phyloP scores from a whole-genome alignment of 1,140 invertebrate genomes.

The Hyphantria cunea region DNA sequence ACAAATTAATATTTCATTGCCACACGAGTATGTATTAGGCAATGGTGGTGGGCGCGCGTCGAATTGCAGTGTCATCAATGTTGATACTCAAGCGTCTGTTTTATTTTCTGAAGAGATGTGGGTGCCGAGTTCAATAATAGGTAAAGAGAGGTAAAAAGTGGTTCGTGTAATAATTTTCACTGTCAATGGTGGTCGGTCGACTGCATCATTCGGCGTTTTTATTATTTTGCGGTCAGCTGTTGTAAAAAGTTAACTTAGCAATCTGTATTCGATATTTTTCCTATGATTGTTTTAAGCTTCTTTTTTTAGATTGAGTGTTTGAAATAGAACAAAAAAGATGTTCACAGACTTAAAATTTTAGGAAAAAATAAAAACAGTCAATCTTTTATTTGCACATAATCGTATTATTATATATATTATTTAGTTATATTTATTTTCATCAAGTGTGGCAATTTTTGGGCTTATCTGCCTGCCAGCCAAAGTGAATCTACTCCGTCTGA shows the following conservation, averaged over 20 bases:
- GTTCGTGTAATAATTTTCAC: slow-evolving; percentile 57
- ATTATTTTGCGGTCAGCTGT: slow-evolving; percentile 45
- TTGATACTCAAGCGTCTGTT: slow-evolving; percentile 6
- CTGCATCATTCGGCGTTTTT: slow-evolving; percentile 52
- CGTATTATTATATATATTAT: too few relatives aligned
- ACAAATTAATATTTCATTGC: slow-evolving; percentile 72
- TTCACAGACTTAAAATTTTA: too few relatives aligned
- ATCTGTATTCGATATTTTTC: slow-evolving; percentile 34
- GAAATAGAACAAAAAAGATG: slow-evolving; percentile 24
- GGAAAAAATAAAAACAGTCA: background rate
- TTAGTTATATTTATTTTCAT: too few relatives aligned
- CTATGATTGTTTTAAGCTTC: slow-evolving; percentile 29
- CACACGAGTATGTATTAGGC: slow-evolving; percentile 7
- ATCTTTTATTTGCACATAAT: background rate
- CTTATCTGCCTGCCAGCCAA: too few relatives aligned
- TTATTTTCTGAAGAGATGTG: slow-evolving; percentile 35
- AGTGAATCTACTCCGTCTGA: too few relatives aligned
- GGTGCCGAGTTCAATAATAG: slow-evolving; percentile 57
- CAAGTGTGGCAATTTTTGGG: too few relatives aligned
- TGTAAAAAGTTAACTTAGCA: slow-evolving; percentile 41
- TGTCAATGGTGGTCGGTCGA: slow-evolving; percentile 55
- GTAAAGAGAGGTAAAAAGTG: slow-evolving; percentile 53
- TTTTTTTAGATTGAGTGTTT: slow-evolving; percentile 26
- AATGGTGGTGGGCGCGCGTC: slow-evolving; percentile 19
- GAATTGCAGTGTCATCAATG: slow-evolving; percentile 12